Base-by-base conservation (phyloP, 2,113 vertebrate species). In the Irena cyanogastra region DNA sequence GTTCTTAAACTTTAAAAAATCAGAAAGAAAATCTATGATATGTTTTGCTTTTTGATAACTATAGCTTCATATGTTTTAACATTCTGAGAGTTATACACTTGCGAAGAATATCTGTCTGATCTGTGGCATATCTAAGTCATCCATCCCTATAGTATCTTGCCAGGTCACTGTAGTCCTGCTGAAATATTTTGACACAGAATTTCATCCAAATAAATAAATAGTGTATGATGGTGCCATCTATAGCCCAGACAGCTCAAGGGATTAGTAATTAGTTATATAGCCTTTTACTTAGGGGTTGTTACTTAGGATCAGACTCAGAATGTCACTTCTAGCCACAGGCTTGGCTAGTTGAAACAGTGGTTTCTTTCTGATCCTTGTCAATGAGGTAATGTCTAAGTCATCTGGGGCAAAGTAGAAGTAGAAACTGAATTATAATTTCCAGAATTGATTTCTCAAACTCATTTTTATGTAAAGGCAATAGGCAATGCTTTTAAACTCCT, bases 281-380 rank as follows among this genome's bases (percentile, higher is more conserved):
- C 83, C 69, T 92, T 77, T 87, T 95, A 66, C 85, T 88, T 86
- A 52, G 71, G 80, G 56, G 83, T 96, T 2, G 1, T 83, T 94
- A 57, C 71, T 93, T 80, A 90, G 83, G 82, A 96, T 95, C 79
- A 84, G 52, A 75, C 71, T 88, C 60, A 56, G 80, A 93, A 93
- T 90, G 90, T 96, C 94, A 89, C 90, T 95, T 85, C 44, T 95
- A 92, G 82, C 94, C 88, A 94, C 39, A 3, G 93, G 95, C 85
- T 90, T 92, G 59, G 79, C 94, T 90, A 95, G 88, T 93, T 94
- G 90, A 89, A 93, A 95, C 93, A 89, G 72, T 74, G 47, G 22
- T 90, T 95, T 92, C 68, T 86, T 94, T 95, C 90, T 96, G 79
- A 88, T 94, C 76, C 68, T 94, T 96, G 76, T 89, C 90, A 94